A percentile compares a stretch with the other conserved stretches of the same genome.
These are phyloP conservation scores for Brachypterus glaber DNA, from an alignment of 2,888 invertebrate genomes.

Conservation along the genomic window DNA sequence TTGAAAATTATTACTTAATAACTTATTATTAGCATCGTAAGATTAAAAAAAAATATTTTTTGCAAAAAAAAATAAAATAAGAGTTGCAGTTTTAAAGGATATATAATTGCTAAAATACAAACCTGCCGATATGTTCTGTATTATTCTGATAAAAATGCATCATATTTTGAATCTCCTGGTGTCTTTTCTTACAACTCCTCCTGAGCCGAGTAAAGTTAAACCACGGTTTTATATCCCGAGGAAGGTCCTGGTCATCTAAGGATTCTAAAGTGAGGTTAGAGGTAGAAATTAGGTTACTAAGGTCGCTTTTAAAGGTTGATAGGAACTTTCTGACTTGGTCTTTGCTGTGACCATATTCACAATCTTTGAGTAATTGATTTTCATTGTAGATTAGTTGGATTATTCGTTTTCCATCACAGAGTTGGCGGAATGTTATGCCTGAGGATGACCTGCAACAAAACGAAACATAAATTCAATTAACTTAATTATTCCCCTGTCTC, in stretches of 20 bases:
- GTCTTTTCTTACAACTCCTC: conserved; percentile 45
- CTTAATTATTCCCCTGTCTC: too few relatives aligned
- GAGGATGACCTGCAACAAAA: conserved; percentile 38
- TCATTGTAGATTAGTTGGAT: conserved; percentile 59
- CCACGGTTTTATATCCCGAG: conserved; percentile 46
- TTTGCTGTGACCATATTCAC: conserved; percentile 54
- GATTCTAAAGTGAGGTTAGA: conserved; percentile 48
- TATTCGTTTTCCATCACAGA: conserved; percentile 58
- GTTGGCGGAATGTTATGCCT: conserved; percentile 53
- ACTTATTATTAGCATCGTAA: too few relatives aligned
- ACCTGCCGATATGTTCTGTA: too few relatives aligned
- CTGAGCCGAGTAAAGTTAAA: conserved; percentile 51
- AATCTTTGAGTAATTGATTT: conserved; percentile 52
- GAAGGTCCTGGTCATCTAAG: conserved; percentile 45
- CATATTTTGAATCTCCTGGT: conserved; percentile 34
- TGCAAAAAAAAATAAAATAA: too few relatives aligned
- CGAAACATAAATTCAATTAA: too few relatives aligned
- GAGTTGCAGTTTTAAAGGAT: too few relatives aligned
- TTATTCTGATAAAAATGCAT: too few relatives aligned
- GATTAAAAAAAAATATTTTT: too few relatives aligned
- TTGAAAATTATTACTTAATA: too few relatives aligned
- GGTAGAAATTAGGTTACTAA: conserved; percentile 36
- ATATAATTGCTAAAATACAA: too few relatives aligned
- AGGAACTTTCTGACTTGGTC: conserved; percentile 49
- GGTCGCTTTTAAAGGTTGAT: conserved; percentile 48